Conservation (phyloP, 2,797 vertebrate genomes). For the Crypturellus tataupa region DNA sequence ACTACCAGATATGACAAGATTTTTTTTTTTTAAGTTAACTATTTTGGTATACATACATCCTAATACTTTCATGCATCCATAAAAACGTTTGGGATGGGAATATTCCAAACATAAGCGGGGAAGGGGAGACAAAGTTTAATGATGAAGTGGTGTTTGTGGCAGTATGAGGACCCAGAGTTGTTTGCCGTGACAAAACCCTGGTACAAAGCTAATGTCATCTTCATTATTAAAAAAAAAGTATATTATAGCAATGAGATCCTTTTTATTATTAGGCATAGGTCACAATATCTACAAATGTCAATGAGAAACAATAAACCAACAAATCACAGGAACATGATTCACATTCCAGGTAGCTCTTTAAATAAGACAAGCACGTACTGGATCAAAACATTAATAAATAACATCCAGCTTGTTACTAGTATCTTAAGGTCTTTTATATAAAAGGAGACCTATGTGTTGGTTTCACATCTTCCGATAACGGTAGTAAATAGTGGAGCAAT, state of each 20-base stretch:
- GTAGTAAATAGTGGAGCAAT: constrained; percentile 79
- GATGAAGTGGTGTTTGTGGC: constrained; percentile 65
- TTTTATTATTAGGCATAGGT: constrained; percentile 90
- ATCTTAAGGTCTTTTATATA: constrained; percentile 81
- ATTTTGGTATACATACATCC: constrained; percentile 73
- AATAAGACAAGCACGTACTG: constrained; percentile 93
- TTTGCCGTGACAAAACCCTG: constrained; percentile 68
- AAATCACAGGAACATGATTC: constrained; percentile 88
- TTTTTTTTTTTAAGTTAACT: constrained; percentile 60
- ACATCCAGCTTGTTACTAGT: constrained; percentile 91
- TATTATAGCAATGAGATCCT: constrained; percentile 75
- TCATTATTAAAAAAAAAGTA: constrained; percentile 79
- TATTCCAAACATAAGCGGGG: constrained; percentile 64
- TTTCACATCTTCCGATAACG: constrained; percentile 79
- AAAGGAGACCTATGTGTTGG: constrained; percentile 77
- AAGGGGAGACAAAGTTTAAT: constrained; percentile 70
- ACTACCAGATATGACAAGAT: constrained; percentile 77
- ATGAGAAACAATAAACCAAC: constrained; percentile 84
- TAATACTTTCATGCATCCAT: constrained; percentile 79
- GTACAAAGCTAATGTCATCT: constrained; percentile 78
- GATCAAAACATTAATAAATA: constrained; percentile 91
- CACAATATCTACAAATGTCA: constrained; percentile 91
- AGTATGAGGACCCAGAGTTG: constrained; percentile 54
- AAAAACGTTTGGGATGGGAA: constrained; percentile 72
- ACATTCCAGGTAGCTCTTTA: constrained; percentile 92